Conservation (phyloP, 1,140 invertebrate genomes). For the Cyclina sinensis region DNA sequence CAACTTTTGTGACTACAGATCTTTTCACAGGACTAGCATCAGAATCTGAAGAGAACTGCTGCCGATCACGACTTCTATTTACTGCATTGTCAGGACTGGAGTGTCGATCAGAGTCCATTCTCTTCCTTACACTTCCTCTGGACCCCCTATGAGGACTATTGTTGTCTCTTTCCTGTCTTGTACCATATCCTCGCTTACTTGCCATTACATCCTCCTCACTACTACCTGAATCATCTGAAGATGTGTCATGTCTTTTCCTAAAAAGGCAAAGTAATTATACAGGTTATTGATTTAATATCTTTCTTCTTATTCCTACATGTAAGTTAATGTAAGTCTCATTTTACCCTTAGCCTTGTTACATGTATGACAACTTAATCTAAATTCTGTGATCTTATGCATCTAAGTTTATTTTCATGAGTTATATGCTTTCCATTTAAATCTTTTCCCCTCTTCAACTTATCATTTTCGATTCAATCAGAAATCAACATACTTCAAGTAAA, state of each 20-base stretch:
- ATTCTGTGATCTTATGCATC: too few relatives aligned
- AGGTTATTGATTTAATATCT: too few relatives aligned
- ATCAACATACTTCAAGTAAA: too few relatives aligned
- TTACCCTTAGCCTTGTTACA: too few relatives aligned
- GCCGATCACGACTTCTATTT: not conserved
- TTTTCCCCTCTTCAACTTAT: too few relatives aligned
- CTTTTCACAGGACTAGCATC: slow-evolving; percentile 12
- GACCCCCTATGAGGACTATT: slow-evolving; percentile 19
- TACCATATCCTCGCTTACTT: not conserved
- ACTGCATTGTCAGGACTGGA: not conserved
- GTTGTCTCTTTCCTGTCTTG: not conserved
- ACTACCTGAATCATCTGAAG: slow-evolving; percentile 31
- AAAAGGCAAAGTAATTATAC: not conserved
- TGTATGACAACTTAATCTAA: too few relatives aligned
- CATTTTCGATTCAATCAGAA: too few relatives aligned
- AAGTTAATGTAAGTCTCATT: too few relatives aligned
- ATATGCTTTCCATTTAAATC: too few relatives aligned
- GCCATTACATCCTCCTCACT: slow-evolving; percentile 12
- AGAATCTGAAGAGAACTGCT: slow-evolving; percentile 10
- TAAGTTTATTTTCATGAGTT: too few relatives aligned
- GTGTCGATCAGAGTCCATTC: slow-evolving; percentile 9
- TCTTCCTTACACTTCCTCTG: not conserved
- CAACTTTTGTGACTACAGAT: slow-evolving; percentile 44
- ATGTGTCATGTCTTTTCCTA: slow-evolving; percentile 50
- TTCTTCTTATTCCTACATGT: too few relatives aligned